Base-by-base conservation (phyloP, 1,140 invertebrate genomes). In the Lordiphosa mommai region DNA sequence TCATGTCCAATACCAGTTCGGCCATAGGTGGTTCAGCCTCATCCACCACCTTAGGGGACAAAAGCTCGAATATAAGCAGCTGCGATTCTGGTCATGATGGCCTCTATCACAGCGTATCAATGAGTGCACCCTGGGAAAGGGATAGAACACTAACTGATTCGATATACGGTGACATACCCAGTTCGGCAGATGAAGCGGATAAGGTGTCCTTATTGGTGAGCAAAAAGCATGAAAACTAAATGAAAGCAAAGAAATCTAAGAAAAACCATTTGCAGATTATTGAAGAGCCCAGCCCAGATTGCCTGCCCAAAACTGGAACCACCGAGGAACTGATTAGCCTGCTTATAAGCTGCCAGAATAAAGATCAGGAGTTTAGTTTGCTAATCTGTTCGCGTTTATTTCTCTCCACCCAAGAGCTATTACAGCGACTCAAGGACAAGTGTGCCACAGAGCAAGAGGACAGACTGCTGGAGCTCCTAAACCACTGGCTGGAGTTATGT, bases 41-140 rank as follows among this genome's bases (percentile, higher is more conserved):
- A 38, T 76, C 67, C 23, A 76, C 79, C 2, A 85, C 80, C 0
- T 36, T 85, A 8, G 73, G 66, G n/a, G 79, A 79, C 52, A 85
- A 85, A 38, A 77, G 79, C 41, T 86, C 80, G 20, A 77, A 85
- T 57, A 53, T 85, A 3, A 79, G 79, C 37, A 87, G 86, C 46
- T 82, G 68, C 37, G 86, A 88, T 30, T 88, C 86, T 1, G 86
- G 86, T 1, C 86, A 88, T 30, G 86, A 88, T 47, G 86, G 72
- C 7, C 55, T 87, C 14, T 87, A 85, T 12, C 85, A 87, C 50
- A 87, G 84, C 38, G 73, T 72, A 9, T 87, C 85, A 1, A 85
- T 86, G 59, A 86, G 60, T 27, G 61, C 61, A 4, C 64, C 80
- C 3, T 73, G 61, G 53, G 37, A 51, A 9, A 49, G 4, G 34